Evolutionary conservation across 2,888 invertebrate species (phyloP), one percentile per base, ranked within the genome.

Genomic region (Elgonia sp.): DNA sequence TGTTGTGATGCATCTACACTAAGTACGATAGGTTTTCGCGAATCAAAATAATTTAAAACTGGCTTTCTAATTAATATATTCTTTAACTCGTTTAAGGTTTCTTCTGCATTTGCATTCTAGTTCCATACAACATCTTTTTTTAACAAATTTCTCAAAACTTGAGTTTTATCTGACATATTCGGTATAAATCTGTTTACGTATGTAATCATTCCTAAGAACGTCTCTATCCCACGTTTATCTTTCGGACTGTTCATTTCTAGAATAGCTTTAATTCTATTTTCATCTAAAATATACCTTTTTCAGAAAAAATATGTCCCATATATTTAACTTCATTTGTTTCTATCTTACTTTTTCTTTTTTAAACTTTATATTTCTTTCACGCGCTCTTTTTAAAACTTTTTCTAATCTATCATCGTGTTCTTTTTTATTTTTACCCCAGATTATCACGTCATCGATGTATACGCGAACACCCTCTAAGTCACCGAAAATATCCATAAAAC

Each of bases 1-100:
- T 80, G 53, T 89, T 77, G 21, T 8, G 77, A 86, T 0, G 82
- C 81, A 70, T 83, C 89, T 10, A 91, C 91, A 40, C 90, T 90
- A 8, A 92, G 69, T 29, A 86, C 89, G 3, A 92, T 88, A 20
- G 89, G 82, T 87, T 91, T 89, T n/a, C 91, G 90, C 6, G 88
- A 77, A 85, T 92, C 91, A 80, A 90, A 92, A 86, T 91, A 93
- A 37, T 89, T 70, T 20, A 93, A 86, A 9, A 92, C 73, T 18
- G 91, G 91, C n/a, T 91, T 87, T n/a, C 89, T 89, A n/a, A 82
- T 60, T 21, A 91, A 63, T 40, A 83, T 29, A 4, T 67, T 81
- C 88, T 90, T 77, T 10, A 77, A 65, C 0, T 20, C 0, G 21
- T 39, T 20, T n/a, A 79, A 79, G 8, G 65, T 46, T 29, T 77